These are phyloP conservation scores for Philotrypesis tridentata DNA, from an alignment of 1,140 invertebrate genomes.

Conservation along the genomic window DNA sequence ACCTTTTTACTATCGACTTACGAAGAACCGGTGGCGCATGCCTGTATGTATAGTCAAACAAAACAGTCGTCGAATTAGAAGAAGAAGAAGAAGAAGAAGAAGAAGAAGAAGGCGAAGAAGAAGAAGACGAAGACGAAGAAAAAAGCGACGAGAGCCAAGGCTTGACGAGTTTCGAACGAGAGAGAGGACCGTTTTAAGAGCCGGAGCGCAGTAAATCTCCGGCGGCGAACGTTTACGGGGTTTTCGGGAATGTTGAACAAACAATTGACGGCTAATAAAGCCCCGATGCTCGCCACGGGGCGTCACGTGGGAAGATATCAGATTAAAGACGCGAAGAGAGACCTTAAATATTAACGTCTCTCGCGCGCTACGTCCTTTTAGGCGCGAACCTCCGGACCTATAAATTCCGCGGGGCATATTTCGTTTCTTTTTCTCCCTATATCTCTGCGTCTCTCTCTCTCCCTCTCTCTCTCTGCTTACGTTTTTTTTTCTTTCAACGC, in stretches of 20 bases:
- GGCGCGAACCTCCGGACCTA: constrained; percentile 6
- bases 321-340: constrained; percentile 56
- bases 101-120: neutral
- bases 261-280: constrained; percentile 75
- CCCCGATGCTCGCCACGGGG: constrained; percentile 62
- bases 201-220: constrained; percentile 68
- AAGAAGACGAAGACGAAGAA: no score
- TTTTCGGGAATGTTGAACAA: constrained; percentile 73
- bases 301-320: constrained; percentile 70
- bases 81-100: neutral
- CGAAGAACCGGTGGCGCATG: neutral
- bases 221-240: constrained; percentile 69
- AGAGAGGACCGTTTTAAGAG: constrained; percentile 14
- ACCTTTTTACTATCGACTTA: neutral
- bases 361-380: neutral
- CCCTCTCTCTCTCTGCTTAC: no score
- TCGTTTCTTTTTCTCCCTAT: neutral
- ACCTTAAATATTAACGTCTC: constrained; percentile 5
- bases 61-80: neutral
- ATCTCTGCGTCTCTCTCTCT: no score
- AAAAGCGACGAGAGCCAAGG: no score
- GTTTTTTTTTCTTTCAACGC: constrained; percentile 14
- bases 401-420: constrained; percentile 10
- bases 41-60: neutral
- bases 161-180: neutral